These are phyloP conservation scores for Ophioninae sp. DNA, from an alignment of 2,888 invertebrate species.

Conservation along the genomic window DNA sequence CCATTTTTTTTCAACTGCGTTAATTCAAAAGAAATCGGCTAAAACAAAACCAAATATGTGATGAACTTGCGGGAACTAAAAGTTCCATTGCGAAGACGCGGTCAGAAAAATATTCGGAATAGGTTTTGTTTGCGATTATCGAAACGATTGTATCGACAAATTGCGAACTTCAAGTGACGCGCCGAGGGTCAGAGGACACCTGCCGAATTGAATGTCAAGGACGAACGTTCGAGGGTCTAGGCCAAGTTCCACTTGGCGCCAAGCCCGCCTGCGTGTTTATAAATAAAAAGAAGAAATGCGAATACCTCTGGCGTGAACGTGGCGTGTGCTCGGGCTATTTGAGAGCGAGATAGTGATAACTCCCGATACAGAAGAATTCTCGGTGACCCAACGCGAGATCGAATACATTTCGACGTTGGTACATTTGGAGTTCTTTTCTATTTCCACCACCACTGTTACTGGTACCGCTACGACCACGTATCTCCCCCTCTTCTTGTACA, in stretches of 20 bases:
- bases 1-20: too few species aligned
- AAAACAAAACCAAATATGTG: not conserved
- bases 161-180: not conserved
- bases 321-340: not conserved
- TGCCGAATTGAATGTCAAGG: slow-evolving; percentile 75
- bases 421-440: not conserved
- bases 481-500: not conserved
- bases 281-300: slow-evolving; percentile 67
- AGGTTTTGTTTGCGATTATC: not conserved
- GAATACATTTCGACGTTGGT: not conserved
- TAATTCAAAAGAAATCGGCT: not conserved
- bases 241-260: slow-evolving; percentile 74
- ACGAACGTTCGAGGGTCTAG: slow-evolving; percentile 75
- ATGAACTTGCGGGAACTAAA: not conserved
- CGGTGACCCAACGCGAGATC: not conserved
- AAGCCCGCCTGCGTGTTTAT: slow-evolving; percentile 72
- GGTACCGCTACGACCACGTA: not conserved
- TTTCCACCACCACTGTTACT: not conserved
- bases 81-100: not conserved
- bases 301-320: slow-evolving; percentile 60
- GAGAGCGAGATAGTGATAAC: not conserved
- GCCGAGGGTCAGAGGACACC: not conserved
- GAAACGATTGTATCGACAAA: not conserved
- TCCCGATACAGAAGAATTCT: not conserved
- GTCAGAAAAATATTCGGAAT: not conserved